Conservation (phyloP, 2,888 invertebrate genomes). For the Cosmia pyralina region DNA sequence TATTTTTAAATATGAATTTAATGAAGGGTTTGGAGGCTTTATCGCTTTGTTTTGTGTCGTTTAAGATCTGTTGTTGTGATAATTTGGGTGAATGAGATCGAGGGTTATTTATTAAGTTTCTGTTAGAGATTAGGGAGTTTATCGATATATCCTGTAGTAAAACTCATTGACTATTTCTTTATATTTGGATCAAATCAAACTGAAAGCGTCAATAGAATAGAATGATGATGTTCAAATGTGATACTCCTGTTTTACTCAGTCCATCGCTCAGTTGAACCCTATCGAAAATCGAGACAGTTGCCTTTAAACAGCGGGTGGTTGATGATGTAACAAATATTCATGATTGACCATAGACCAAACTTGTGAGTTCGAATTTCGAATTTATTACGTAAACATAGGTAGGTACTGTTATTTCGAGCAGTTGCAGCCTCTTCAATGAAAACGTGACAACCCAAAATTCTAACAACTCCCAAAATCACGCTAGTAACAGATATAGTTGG, state of each 20-base stretch:
- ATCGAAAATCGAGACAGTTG: constrained; percentile 17
- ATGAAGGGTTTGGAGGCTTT: constrained; percentile 46
- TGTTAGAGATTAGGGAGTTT: too few species aligned
- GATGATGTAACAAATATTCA: constrained; percentile 11
- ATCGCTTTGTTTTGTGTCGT: constrained; percentile 41
- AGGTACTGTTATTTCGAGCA: background rate
- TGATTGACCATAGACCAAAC: constrained; percentile 18
- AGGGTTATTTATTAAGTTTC: constrained; percentile 5
- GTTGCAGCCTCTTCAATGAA: constrained; percentile 45
- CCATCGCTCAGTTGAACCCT: background rate
- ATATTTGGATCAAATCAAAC: too few species aligned
- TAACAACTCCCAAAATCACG: constrained; percentile 38
- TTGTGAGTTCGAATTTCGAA: background rate
- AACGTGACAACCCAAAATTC: constrained; percentile 53
- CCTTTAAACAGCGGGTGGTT: constrained; percentile 13
- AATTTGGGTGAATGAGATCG: constrained; percentile 4
- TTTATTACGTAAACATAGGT: background rate
- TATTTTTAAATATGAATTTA: constrained; percentile 66
- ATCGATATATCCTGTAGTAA: too few species aligned
- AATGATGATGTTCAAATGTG: too few species aligned
- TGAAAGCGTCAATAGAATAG: too few species aligned
- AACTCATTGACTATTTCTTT: too few species aligned
- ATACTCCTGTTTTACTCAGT: too few species aligned
- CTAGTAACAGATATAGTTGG: constrained; percentile 53
- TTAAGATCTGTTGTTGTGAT: constrained; percentile 34